These are phyloP conservation scores for Gnathonemus echidnorhynchus DNA, from an alignment of 2,113 vertebrate genomes.

Conservation along the genomic window DNA sequence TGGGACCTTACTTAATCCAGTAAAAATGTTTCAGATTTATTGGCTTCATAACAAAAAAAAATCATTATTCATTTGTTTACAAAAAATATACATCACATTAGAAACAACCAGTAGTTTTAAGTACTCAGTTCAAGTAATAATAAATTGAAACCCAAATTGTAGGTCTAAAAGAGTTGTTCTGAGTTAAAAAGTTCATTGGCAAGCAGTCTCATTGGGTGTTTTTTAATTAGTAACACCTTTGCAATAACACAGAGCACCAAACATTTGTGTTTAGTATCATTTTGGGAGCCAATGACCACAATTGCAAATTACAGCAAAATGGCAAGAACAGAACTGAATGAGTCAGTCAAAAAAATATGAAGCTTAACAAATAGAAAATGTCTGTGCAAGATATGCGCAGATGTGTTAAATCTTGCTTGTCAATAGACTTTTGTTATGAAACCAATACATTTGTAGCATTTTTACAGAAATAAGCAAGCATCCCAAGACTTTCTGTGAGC, in stretches of 20 bases:
- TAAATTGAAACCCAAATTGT: neutral
- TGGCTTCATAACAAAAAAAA: neutral
- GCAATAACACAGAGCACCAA: neutral
- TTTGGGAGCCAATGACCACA: neutral
- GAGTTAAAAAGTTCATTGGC: neutral
- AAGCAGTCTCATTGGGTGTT: neutral
- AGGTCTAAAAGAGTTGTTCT: neutral
- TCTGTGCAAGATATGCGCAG: neutral
- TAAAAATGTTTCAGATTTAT: neutral
- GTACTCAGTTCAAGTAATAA: neutral
- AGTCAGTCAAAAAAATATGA: neutral
- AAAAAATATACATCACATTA: neutral
- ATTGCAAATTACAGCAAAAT: neutral
- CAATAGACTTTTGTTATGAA: neutral
- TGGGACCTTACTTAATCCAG: neutral
- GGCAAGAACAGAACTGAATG: neutral
- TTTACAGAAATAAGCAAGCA: neutral
- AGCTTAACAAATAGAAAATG: too few species aligned
- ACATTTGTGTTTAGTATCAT: neutral
- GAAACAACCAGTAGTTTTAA: neutral
- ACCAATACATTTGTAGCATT: neutral
- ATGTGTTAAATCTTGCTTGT: neutral
- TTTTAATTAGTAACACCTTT: neutral
- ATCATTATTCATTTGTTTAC: neutral
- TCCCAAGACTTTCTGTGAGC: neutral